Percentiles rank a stretch among this genome's conserved stretches.
Conservation (phyloP, 2,113 vertebrate genomes). For the Phodopus roborovskii region DNA sequence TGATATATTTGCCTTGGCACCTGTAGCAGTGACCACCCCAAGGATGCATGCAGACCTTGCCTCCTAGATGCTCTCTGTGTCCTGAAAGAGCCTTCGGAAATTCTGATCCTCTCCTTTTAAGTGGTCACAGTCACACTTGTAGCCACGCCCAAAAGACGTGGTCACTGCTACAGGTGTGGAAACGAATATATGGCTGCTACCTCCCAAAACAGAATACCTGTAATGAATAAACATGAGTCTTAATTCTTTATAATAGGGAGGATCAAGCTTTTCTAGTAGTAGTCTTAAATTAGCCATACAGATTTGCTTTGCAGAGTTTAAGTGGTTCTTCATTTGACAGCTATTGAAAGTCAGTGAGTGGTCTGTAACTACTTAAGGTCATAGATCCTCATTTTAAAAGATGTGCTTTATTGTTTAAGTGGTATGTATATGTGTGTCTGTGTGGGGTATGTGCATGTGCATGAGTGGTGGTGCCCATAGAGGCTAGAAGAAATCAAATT, state of each 20-base stretch:
- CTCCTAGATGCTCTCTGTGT: no score
- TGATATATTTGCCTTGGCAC: no score
- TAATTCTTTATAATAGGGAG: background rate
- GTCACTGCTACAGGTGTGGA: no score
- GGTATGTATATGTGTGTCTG: background rate
- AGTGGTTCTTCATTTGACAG: background rate
- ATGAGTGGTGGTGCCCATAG: background rate
- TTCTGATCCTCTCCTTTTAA: no score
- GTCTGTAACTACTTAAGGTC: background rate
- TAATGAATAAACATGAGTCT: background rate
- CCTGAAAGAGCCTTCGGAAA: no score
- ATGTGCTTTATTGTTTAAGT: background rate
- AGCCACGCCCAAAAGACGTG: no score
- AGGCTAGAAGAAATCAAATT: background rate
- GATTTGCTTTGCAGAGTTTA: background rate
- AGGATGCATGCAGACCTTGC: no score
- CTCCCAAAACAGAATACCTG: background rate
- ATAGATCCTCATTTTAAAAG: background rate
- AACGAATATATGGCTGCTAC: no score
- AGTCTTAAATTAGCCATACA: background rate
- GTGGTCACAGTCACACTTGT: no score
- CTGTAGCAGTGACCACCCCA: no score
- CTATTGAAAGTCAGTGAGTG: background rate
- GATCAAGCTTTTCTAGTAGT: background rate
- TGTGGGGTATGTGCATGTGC: background rate